Conservation (phyloP, 1,140 invertebrate genomes). For the Camponotus pennsylvanicus region DNA sequence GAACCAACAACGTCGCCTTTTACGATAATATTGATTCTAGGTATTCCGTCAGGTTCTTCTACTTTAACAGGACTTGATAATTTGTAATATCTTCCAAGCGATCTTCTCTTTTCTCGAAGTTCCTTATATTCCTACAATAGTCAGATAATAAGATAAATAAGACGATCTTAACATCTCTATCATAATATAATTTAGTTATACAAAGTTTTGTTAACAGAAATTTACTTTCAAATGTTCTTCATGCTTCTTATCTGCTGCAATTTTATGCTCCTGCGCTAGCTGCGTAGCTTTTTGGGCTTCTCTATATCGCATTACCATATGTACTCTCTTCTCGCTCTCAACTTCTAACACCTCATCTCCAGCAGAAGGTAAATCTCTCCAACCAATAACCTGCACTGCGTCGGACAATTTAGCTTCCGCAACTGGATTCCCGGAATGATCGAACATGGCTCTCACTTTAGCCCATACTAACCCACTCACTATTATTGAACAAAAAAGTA, state of each 20-base stretch:
- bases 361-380: constrained; percentile 94
- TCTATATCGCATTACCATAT: constrained; percentile 90
- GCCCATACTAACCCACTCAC: constrained; percentile 94
- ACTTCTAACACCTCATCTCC: constrained; percentile 96
- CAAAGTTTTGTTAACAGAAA: not conserved
- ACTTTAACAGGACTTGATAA: constrained; percentile 87
- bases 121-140: constrained; percentile 88
- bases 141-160: constrained; percentile 26
- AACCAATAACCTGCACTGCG: constrained; percentile 96
- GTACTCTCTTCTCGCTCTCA: constrained; percentile 90
- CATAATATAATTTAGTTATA: not conserved
- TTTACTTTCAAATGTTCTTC: constrained; percentile 88
- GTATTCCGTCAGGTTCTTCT: constrained; percentile 84
- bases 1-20: constrained; percentile 95
- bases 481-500: constrained; percentile 23
- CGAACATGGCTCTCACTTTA: constrained; percentile 95
- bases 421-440: constrained; percentile 91
- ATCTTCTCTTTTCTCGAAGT: constrained; percentile 87
- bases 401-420: constrained; percentile 91
- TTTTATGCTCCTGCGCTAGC: constrained; percentile 88
- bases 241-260: constrained; percentile 89
- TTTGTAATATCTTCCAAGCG: constrained; percentile 86
- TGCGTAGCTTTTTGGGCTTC: constrained; percentile 87
- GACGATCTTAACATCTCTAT: not conserved
- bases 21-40: constrained; percentile 88